Evolutionary conservation across 2,797 vertebrate species (phyloP).

Genomic region (Nyctibius grandis): DNA sequence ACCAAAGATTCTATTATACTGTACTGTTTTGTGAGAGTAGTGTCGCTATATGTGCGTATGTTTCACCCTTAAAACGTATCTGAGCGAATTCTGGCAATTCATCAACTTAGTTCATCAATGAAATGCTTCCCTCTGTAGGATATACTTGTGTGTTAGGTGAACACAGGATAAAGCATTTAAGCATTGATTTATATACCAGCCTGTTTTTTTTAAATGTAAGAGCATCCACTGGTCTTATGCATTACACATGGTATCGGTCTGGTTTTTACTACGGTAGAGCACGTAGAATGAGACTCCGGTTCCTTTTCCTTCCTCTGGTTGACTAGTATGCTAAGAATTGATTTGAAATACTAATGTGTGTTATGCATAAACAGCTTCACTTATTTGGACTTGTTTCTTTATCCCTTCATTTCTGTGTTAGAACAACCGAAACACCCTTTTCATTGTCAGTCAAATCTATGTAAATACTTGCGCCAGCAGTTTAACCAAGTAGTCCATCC

Average conservation of each 20-base stretch:
- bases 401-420: neutral
- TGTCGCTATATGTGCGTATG: accelerated
- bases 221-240: neutral
- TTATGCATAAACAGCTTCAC: neutral
- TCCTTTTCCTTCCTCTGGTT: neutral
- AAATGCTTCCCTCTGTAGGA: neutral
- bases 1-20: neutral
- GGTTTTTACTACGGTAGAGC: neutral
- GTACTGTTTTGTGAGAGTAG: neutral
- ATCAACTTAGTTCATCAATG: neutral
- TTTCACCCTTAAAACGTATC: neutral
- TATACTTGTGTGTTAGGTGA: neutral
- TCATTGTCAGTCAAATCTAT: neutral
- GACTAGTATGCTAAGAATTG: neutral
- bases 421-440: neutral
- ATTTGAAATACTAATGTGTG: neutral
- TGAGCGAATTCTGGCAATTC: neutral
- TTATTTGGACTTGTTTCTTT: neutral
- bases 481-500: accelerated
- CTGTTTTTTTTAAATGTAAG: neutral
- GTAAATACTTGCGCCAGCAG: neutral
- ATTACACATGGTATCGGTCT: accelerated
- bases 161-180: neutral
- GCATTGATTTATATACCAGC: neutral
- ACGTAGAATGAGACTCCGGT: neutral